Base-by-base conservation (phyloP, 2,113 vertebrate species). In the Corydoras maculifer region DNA sequence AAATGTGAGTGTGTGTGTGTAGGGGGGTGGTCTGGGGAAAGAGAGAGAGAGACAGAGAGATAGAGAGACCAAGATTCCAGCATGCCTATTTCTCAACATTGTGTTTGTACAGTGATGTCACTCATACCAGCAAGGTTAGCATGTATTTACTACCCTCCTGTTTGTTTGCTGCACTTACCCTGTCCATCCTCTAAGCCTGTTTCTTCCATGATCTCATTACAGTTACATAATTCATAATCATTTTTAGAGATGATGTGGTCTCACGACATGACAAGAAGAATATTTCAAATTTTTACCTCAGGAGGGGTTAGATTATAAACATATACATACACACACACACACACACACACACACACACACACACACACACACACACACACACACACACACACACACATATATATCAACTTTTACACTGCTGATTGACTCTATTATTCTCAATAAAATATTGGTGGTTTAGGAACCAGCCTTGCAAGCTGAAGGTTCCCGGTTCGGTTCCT, bases 61-160 rank as follows among this genome's bases (percentile, higher is more conserved):
- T 31, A 75, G 54, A 75, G 55, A 48, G 43, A 60, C 29, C 18
- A 55, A 35, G 57, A 58, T 67, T 76, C 64, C 69, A 75, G 62
- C 68, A 13, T 11, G 8, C 43, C 64, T 54, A 69, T 70, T 25
- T 77, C 65, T 65, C 70, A 69, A 53, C 51, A 62, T 54, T 59
- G 31, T 77, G 68, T 82, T 82, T 79, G 61, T 68, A 55, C 58
- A 74, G 68, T 79, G 79, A 82, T 75, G 75, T 80, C 81, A 81
- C 73, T 75, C 65, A 76, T 75, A 78, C 77, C 73, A 74, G 57
- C 68, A 51, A 66, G 64, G 67, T 63, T 77, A 70, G 57, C 64
- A 71, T 50, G 51, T 53, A 62, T 61, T 75, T 75, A 72, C 67
- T 66, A 29, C 65, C 49, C 68, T 14, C 59, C 63, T 69, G 49